Evolutionary conservation across 2,888 invertebrate species (phyloP), one percentile per base, ranked within the genome.

Genomic region (Griposia aprilina): DNA sequence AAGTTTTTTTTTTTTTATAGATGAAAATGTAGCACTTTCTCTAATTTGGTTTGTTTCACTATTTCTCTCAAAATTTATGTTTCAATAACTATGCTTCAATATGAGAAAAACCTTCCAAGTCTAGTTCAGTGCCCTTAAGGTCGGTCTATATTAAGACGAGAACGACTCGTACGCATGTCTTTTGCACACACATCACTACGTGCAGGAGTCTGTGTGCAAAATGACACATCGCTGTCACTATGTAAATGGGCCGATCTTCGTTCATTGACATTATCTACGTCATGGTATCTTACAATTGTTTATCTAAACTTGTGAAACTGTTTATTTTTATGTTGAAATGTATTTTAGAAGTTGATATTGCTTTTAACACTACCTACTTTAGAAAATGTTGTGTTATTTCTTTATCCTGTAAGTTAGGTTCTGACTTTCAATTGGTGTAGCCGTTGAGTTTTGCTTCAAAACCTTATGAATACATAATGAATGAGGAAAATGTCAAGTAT

Each of bases 111-210:
- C 48, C 57, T 69, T 59, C 52, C 48, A 59, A 65, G 78, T 83
- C 73, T 84, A 72, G 87, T 84, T 85, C 84, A 87, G 68, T 84
- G 87, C 69, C 81, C 87, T 80, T 84, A 84, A 67, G 76, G 74
- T 80, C 74, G 52, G 23, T 72, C 84, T 84, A 84, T 84, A 73
- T 70, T 75, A 74, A 85, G 76, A 80, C 57, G 6, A 57, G 50
- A 68, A 45, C 66, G 71, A 75, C 70, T 84, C 73, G 50, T 50
- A 15, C 73, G 63, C 69, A 75, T 59, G 63, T 69, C n/a, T 74
- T 77, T 60, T 62, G 71, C 68, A 20, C 50, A 48, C 73, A 74
- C 55, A 55, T 66, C 48, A 13, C 67, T 36, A 45, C 57, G 65
- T 30, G 50, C 76, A 36, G 15, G n/a, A 60, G 66, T 69, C 13